Conservation (phyloP, 2,113 vertebrate genomes). For the Amazona guildingii region DNA sequence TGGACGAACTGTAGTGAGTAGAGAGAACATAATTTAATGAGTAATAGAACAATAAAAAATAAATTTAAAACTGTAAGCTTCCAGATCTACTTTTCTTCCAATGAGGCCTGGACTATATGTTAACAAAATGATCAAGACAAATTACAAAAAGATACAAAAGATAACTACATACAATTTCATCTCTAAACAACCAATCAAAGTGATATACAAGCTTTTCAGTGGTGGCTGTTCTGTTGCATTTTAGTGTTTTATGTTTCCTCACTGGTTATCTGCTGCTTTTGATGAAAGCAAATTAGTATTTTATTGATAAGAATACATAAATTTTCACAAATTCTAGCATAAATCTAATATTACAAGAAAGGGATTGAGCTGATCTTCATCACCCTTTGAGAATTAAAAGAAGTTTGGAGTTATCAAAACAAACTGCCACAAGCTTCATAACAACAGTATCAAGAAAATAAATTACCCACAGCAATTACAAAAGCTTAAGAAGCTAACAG, state of each 20-base stretch:
- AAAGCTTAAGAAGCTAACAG: constrained; percentile 6
- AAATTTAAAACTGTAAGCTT: neutral
- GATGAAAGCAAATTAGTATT: neutral
- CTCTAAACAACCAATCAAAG: neutral
- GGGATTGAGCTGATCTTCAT: neutral
- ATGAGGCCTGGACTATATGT: neutral
- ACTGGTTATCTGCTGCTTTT: neutral
- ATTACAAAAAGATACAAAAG: too few relatives aligned
- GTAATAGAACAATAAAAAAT: neutral
- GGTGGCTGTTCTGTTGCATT: neutral
- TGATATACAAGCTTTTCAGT: neutral
- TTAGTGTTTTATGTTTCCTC: neutral
- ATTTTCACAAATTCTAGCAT: neutral
- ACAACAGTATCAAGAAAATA: neutral
- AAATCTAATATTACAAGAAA: neutral
- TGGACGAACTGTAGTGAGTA: neutral
- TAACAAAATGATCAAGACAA: neutral
- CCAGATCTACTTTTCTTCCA: neutral
- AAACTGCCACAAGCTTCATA: neutral
- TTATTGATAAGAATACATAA: neutral
- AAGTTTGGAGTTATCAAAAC: neutral
- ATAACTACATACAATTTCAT: neutral
- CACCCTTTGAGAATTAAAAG: neutral
- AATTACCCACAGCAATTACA: neutral
- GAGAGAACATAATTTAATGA: neutral